phyloP scores from a whole-genome alignment of 2,888 invertebrate genomes.

The Stomorhina lunata region DNA sequence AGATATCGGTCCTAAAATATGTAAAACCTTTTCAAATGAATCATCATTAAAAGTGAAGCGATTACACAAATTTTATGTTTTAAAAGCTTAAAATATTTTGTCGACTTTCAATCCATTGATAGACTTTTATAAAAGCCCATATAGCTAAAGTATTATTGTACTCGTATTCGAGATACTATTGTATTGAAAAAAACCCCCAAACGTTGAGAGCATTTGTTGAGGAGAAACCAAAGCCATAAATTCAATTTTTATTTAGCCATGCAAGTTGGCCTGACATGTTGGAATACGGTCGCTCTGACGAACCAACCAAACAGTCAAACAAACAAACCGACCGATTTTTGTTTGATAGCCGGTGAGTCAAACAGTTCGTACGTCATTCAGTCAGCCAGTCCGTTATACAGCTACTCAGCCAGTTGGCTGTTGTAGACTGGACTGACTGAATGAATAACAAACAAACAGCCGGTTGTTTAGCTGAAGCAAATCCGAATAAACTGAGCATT shows the following conservation, averaged over 20 bases:
- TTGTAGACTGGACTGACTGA: background rate
- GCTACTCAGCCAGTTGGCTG: background rate
- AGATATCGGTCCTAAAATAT: too few species aligned
- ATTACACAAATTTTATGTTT: background rate
- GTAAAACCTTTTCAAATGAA: too few species aligned
- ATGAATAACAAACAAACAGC: too few species aligned
- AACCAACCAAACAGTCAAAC: background rate
- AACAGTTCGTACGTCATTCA: too few species aligned
- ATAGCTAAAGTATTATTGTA: too few species aligned
- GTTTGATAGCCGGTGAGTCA: too few species aligned
- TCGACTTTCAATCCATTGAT: too few species aligned
- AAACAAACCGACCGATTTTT: background rate
- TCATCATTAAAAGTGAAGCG: too few species aligned
- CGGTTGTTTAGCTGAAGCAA: constrained; percentile 29
- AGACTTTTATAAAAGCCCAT: too few species aligned
- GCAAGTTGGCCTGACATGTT: constrained; percentile 18
- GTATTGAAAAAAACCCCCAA: constrained; percentile 5
- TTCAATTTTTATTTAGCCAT: constrained; percentile 53
- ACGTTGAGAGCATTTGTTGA: constrained; percentile 2
- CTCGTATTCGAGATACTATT: too few species aligned
- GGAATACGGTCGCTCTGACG: background rate
- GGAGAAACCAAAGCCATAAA: constrained; percentile 51
- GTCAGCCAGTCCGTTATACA: too few species aligned
- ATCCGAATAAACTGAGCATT: constrained; percentile 9
- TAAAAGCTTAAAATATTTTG: background rate